Evolutionary conservation across 2,888 invertebrate genomes (phyloP).

Genomic region (Phymatocera aterrima): DNA sequence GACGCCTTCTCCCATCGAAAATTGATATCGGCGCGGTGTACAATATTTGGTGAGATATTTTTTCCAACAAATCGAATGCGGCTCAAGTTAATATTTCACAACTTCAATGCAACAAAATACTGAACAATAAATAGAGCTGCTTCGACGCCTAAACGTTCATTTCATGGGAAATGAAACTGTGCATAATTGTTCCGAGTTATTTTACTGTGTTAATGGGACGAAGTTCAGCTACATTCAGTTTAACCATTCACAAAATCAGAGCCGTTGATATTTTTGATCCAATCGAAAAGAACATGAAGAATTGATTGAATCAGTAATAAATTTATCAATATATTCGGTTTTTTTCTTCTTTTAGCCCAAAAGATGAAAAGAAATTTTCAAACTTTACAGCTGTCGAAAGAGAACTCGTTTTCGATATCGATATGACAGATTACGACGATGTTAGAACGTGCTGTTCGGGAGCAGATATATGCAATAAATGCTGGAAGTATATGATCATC

Average conservation of each 20-base stretch:
- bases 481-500: conserved; percentile 97
- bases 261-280: no score
- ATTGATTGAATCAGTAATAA: no score
- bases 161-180: no score
- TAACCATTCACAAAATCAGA: background rate
- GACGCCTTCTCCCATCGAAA: conserved; percentile 89
- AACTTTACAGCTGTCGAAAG: conserved; percentile 78
- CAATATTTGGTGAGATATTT: conserved; percentile 78
- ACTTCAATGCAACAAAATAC: background rate
- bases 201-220: no score
- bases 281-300: no score
- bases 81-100: background rate
- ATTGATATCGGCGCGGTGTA: conserved; percentile 98
- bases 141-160: no score
- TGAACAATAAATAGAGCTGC: background rate
- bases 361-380: conserved; percentile 53
- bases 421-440: conserved; percentile 99
- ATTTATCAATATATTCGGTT: background rate
- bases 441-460: conserved; percentile 94
- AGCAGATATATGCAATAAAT: conserved; percentile 93
- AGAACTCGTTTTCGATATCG: conserved; percentile 99
- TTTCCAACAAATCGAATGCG: background rate
- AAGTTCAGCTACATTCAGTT: no score
- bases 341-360: conserved; percentile 58
- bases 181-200: no score